Conservation (phyloP, 1,140 invertebrate species). For the Bombyx mori region ASM3026992v2 NC_085110.1:5198501-5199000, state of each 20-base stretch:
- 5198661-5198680: conserved; percentile 56
- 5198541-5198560: no score
- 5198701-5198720: conserved; percentile 68
- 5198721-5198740: conserved; percentile 59
- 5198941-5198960: no score
- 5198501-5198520: no score
- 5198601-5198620: conserved; percentile 8
- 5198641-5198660: conserved; percentile 42
- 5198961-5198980: no score
- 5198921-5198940: conserved; percentile 11
- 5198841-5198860: conserved; percentile 54
- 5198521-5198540: no score
- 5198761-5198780: conserved; percentile 9
- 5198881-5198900: conserved; percentile 54
- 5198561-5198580: no score
- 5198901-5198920: conserved; percentile 52
- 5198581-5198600: no score
- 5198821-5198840: conserved; percentile 15
- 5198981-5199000: no score
- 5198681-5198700: conserved; percentile 70
- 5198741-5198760: conserved; percentile 34
- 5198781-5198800: conserved; percentile 19
- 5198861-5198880: conserved; percentile 66
- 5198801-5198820: conserved; percentile 20
- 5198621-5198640: conserved; percentile 31